Evolutionary conservation across 2,888 invertebrate species (phyloP), one percentile per base, ranked within the genome.

Genomic region (Rhamnusium bicolor): DNA sequence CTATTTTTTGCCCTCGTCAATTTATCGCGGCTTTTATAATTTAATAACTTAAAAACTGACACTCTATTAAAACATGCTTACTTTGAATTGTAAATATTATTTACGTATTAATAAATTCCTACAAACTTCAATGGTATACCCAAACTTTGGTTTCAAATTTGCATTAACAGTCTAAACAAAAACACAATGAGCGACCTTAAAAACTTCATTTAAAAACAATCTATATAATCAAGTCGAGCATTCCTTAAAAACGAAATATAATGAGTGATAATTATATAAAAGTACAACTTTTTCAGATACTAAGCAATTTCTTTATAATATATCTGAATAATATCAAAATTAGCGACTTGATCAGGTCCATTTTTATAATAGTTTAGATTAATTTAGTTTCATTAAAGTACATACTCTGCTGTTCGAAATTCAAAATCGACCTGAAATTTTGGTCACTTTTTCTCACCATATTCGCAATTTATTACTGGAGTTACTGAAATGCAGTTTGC

Each of bases 41-140:
- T 82, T 80, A 80, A 82, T 81, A 80, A 79, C 78, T 79, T 76
- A 79, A 80, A 81, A 80, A 80, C 77, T 78, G 79, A 69, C 77
- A 79, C 79, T 83, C 84, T 81, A 84, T 85, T 84, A 85, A 85
- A 85, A 83, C 81, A 81, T 84, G 79, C 85, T 85, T 85, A 85
- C 76, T 85, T 84, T 84, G 85, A 85, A 85, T 85, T 85, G 85
- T 85, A 85, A 85, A 85, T 84, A 82, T 80, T 83, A 82, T 83
- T 84, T 82, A 78, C 77, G 77, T 83, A 82, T 84, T 84, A 81
- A 85, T 85, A 83, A 82, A 84, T 84, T 84, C 84, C 71, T 75
- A 73, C 77, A 73, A 78, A 77, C 78, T 79, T 74, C 71, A 49
- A 72, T 69, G 72, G 78, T 78, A 76, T 75, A 76, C 69, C 14